These are phyloP conservation scores for Chrysemys picta DNA, from an alignment of 2,113 vertebrate species.

Conservation along the genomic window DNA sequence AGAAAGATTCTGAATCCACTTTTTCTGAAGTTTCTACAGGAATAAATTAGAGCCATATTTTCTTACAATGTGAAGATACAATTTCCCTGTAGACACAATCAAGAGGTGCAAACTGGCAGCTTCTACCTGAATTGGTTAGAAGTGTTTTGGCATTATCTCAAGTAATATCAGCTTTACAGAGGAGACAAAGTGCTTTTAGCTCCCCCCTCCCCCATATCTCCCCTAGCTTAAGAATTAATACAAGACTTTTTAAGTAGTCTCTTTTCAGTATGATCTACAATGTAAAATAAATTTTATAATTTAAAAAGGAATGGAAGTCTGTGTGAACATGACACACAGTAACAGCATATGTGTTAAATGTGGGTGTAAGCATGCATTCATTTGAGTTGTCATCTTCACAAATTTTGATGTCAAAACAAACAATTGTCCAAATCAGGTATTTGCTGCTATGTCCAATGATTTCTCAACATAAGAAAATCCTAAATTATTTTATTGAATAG, in stretches of 20 bases:
- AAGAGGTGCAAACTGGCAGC: background rate
- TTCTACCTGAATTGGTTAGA: background rate
- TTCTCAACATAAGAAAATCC: background rate
- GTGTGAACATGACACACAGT: fast-evolving
- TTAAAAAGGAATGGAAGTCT: background rate
- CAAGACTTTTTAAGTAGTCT: background rate
- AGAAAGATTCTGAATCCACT: background rate
- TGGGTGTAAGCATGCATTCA: background rate
- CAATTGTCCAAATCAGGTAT: background rate
- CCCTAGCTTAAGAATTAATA: background rate
- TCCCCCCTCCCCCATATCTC: background rate
- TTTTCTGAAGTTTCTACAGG: background rate
- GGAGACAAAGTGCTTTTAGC: background rate
- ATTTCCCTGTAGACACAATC: background rate
- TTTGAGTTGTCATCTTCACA: background rate
- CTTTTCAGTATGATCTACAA: background rate
- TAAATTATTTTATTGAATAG: background rate
- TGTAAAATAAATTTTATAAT: background rate
- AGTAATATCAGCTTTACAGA: background rate
- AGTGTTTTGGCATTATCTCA: background rate
- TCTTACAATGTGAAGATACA: background rate
- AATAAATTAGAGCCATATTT: fast-evolving
- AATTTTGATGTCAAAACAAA: background rate
- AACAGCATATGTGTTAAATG: background rate
- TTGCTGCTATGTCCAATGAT: background rate